Evolutionary conservation across 2,888 invertebrate species (phyloP).

Genomic region (Ennomos fuscantarius): DNA sequence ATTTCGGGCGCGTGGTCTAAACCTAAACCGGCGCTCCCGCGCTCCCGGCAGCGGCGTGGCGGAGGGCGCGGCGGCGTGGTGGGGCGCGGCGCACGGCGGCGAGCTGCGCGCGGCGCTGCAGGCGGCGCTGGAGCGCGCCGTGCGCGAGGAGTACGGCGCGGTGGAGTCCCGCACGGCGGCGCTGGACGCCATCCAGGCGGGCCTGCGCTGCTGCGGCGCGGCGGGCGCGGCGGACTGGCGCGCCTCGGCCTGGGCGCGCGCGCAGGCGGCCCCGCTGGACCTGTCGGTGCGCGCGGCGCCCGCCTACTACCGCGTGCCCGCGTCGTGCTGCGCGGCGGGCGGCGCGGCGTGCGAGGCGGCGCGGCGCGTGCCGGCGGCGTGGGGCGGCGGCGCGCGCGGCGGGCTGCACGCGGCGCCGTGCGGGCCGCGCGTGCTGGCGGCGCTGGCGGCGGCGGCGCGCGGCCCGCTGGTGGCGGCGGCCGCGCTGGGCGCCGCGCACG

Average conservation of each 20-base stretch:
- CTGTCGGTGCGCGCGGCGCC: constrained; percentile 67
- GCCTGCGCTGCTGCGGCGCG: constrained; percentile 92
- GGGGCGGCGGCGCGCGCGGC: constrained; percentile 46
- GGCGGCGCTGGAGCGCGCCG: constrained; percentile 55
- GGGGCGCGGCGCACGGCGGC: constrained; percentile 74
- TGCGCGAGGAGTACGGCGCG: constrained; percentile 67
- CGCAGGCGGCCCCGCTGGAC: constrained; percentile 56
- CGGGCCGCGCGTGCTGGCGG: constrained; percentile 54
- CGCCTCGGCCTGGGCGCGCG: constrained; percentile 63
- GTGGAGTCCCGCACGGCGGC: constrained; percentile 62
- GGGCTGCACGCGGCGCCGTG: constrained; percentile 61
- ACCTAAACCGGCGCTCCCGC: constrained; percentile 38
- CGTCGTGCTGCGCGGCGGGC: constrained; percentile 61
- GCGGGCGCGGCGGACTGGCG: constrained; percentile 97
- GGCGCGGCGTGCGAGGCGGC: constrained; percentile 43
- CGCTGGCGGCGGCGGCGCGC: constrained; percentile 50
- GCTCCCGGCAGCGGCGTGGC: constrained; percentile 57
- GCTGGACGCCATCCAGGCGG: constrained; percentile 70
- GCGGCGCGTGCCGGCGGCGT: constrained; percentile 52
- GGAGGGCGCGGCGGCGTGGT: constrained; percentile 73
- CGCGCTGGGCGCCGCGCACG: constrained; percentile 68
- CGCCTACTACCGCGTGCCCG: constrained; percentile 67
- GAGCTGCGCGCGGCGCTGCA: constrained; percentile 62
- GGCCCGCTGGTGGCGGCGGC: constrained; percentile 65
- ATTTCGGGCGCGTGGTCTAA: too few species aligned